Conservation (phyloP, 1,140 invertebrate genomes). For the Maniola jurtina region DNA sequence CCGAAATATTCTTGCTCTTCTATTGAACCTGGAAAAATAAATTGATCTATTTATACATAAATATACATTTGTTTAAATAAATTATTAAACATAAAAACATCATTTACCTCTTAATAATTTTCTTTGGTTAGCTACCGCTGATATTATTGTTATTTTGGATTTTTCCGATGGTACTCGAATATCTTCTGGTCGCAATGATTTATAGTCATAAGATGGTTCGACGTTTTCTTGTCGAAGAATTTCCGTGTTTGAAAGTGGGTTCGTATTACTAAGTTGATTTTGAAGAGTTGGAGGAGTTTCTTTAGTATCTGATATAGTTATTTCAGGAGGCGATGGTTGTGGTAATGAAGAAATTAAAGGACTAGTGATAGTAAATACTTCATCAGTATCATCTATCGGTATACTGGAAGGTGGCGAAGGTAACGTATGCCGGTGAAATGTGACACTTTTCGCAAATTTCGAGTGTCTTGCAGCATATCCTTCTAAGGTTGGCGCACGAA, state of each 20-base stretch:
- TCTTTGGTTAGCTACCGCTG: conserved; percentile 72
- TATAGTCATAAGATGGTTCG: conserved; percentile 56
- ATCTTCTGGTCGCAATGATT: conserved; percentile 69
- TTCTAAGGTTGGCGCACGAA: conserved; percentile 89
- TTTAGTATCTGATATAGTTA: conserved; percentile 26
- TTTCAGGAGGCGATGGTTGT: conserved; percentile 36
- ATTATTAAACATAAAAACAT: conserved; percentile 7
- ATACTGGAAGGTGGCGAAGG: conserved; percentile 86
- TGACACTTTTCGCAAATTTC: conserved; percentile 93
- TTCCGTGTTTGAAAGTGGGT: conserved; percentile 32
- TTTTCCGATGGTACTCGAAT: conserved; percentile 74
- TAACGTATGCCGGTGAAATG: conserved; percentile 90
- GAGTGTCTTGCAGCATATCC: conserved; percentile 92
- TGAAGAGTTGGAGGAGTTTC: conserved; percentile 26
- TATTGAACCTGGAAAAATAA: conserved; percentile 67
- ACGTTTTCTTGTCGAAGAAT: conserved; percentile 48
- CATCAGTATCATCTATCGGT: conserved; percentile 49
- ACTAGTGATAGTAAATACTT: conserved; percentile 60
- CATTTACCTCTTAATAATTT: conserved; percentile 72
- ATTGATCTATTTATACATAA: conserved; percentile 8
- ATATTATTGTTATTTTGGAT: conserved; percentile 72
- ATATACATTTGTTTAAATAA: neutral
- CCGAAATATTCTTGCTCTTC: conserved; percentile 88
- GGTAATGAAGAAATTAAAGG: conserved; percentile 27
- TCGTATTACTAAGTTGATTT: conserved; percentile 42